These are phyloP conservation scores for Actinostola sp. DNA, from an alignment of 92 coral and sea anemone species.

Conservation along the genomic window DNA sequence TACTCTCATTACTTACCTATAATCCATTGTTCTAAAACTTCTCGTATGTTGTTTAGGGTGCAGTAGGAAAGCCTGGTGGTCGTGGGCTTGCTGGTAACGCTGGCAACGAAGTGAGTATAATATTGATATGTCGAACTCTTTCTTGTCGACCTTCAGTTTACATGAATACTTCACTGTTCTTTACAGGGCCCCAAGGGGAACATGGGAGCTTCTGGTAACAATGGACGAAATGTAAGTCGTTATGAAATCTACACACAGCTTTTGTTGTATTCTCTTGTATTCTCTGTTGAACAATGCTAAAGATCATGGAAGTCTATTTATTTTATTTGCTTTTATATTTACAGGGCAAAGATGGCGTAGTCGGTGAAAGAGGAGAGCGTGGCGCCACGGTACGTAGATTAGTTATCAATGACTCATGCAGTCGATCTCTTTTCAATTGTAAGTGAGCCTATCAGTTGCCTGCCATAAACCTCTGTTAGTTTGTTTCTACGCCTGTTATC, in stretches of 20 bases:
- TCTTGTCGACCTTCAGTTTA: neutral
- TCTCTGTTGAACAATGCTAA: too few relatives aligned
- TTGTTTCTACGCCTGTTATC: too few relatives aligned
- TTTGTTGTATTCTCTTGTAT: too few relatives aligned
- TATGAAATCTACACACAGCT: neutral
- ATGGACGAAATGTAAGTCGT: constrained; percentile 19
- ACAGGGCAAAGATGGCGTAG: constrained; percentile 25
- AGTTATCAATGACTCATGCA: too few relatives aligned
- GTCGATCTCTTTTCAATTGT: too few relatives aligned
- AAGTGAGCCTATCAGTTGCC: too few relatives aligned
- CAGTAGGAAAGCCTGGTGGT: constrained; percentile 16
- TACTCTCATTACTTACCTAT: neutral
- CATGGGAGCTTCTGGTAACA: neutral
- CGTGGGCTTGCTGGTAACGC: constrained; percentile 15
- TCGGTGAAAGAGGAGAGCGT: constrained; percentile 30
- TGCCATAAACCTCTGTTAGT: too few relatives aligned
- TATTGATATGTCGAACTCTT: too few relatives aligned
- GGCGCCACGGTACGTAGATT: constrained; percentile 29
- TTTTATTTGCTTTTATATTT: too few relatives aligned
- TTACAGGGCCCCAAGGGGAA: constrained; percentile 25
- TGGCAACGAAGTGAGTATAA: neutral
- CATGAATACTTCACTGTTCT: neutral
- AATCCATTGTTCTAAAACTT: too few relatives aligned
- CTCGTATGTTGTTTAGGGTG: constrained; percentile 24
- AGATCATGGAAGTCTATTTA: too few relatives aligned